These are phyloP conservation scores for Laticauda colubrina DNA, from an alignment of 2,113 vertebrate genomes.

Conservation along the genomic window DNA sequence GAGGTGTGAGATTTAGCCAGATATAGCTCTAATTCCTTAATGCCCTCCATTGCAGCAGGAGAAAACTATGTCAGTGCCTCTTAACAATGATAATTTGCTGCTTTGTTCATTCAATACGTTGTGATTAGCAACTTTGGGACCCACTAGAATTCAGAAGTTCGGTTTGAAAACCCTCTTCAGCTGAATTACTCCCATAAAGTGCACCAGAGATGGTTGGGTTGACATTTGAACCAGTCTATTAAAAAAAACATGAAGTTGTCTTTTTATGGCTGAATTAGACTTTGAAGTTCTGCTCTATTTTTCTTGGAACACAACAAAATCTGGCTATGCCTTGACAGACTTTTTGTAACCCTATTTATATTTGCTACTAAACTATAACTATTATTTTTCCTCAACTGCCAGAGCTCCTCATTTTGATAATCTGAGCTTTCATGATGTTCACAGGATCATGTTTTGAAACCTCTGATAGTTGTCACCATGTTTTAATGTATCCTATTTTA, in stretches of 20 bases:
- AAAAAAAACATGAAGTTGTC: no score
- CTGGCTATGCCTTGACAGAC: not conserved
- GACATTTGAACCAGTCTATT: not conserved
- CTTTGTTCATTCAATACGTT: not conserved
- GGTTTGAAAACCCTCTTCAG: not conserved
- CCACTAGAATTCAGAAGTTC: not conserved
- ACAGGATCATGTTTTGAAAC: not conserved
- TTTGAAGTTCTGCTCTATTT: not conserved
- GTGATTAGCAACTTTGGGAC: not conserved
- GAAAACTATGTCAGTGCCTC: not conserved
- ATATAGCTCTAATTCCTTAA: not conserved
- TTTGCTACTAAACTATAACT: not conserved
- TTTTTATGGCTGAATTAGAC: not conserved
- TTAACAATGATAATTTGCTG: not conserved
- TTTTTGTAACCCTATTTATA: not conserved
- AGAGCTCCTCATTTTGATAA: not conserved
- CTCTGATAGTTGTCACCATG: constrained; percentile 7
- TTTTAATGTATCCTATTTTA: constrained; percentile 57
- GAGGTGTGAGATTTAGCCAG: not conserved
- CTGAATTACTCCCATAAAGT: not conserved
- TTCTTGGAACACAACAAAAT: not conserved
- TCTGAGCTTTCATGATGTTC: not conserved
- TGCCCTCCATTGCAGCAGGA: not conserved
- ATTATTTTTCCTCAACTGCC: not conserved
- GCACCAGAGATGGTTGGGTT: not conserved